phyloP scores from a whole-genome alignment of 2,113 vertebrate species.

The Nettapus auritus region DNA sequence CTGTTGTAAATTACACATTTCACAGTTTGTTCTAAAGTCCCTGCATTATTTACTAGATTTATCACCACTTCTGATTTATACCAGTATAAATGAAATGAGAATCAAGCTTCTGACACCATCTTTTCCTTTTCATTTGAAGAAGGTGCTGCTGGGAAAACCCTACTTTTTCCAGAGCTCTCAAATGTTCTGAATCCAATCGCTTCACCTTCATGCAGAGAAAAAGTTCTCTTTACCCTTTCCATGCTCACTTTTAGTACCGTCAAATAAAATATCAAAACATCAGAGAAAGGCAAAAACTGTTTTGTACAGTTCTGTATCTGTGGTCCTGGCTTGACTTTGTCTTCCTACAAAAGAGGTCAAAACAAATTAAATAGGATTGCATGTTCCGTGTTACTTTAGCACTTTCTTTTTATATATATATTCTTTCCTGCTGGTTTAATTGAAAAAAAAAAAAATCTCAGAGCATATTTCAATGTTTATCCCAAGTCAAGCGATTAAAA shows the following conservation, averaged over 20 bases:
- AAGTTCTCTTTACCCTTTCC: neutral
- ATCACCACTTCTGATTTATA: neutral
- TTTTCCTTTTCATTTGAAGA: neutral
- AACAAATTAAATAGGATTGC: neutral
- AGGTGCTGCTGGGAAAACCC: neutral
- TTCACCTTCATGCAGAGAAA: neutral
- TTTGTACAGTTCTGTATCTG: neutral
- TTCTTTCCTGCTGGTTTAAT: neutral
- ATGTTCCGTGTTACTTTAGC: neutral
- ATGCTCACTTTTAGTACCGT: neutral
- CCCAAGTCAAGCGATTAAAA: neutral
- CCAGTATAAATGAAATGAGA: neutral
- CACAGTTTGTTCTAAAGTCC: neutral
- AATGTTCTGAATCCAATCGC: neutral
- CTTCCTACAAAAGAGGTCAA: neutral
- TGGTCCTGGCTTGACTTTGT: neutral
- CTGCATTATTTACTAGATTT: neutral
- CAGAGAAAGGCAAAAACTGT: neutral
- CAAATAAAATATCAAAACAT: neutral
- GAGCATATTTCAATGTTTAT: neutral
- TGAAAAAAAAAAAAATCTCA: neutral
- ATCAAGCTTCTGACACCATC: neutral
- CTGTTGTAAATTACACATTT: neutral
- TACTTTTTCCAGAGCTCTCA: neutral
- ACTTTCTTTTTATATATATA: neutral